Evolutionary conservation across 2,113 vertebrate species (phyloP), one percentile per base, ranked within the genome.

Genomic region (Carassius gibelio): DNA sequence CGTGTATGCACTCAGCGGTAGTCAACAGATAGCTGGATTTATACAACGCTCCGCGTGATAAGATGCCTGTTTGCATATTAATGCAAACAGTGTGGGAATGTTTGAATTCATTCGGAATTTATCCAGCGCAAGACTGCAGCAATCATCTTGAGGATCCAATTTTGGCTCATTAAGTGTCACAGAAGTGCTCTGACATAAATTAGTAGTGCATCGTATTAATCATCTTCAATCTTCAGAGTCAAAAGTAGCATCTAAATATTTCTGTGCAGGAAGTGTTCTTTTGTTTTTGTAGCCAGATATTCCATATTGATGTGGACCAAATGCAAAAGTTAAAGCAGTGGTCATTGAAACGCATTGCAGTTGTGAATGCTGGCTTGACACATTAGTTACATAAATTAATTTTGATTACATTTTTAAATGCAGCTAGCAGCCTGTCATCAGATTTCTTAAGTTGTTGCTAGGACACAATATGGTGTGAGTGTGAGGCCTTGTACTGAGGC

Each of bases 401-500:
- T 81, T 66, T 34, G 30, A 21, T 19, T 36, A 15, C 8, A 52
- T 30, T 77, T 81, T 62, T 3, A 21, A 69, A 68, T 21, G 8
- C 26, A 42, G 1, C 8, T 42, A 1, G 1, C 13, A n/a, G 57
- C 15, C 66, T 87, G 15, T 36, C 8, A 7, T 84, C 50, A 6
- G 57, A 21, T 87, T 89, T 55, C 45, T 83, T 91, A 85, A 80
- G 84, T 90, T 89, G 89, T 92, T 93, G 85, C 92, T 91, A 88
- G 88, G 90, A 89, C 90, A 93, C 90, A 59, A 83, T 80, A 81
- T 69, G 68, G 78, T 84, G 62, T 81, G 72, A 90, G 83, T 90
- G 86, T 87, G 86, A 59, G 62, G 84, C 77, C 84, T 86, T 86
- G 83, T 57, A 84, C 86, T 72, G 61, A 55, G 69, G 75, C 48